Conservation (phyloP, 35 echinoderm and acorn worm genomes). For the Apostichopus japonicus region DNA sequence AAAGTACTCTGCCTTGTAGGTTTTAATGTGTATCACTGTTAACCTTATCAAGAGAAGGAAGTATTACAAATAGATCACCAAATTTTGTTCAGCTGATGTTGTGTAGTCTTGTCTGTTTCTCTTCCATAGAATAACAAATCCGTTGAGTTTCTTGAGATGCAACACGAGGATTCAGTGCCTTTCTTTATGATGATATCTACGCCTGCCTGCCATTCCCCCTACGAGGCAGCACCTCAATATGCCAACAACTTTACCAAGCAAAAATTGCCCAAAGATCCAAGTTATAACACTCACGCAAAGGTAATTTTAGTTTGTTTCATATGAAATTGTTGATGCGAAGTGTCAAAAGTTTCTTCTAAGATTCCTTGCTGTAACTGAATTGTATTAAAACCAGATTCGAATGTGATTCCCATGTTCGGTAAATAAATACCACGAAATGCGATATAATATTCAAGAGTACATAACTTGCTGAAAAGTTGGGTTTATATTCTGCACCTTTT, state of each 20-base stretch:
- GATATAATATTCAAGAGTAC: too few relatives aligned
- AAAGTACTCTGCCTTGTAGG: too few relatives aligned
- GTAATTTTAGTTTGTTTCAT: constrained; percentile 43
- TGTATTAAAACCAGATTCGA: too few relatives aligned
- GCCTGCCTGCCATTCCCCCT: constrained; percentile 92
- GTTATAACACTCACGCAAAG: constrained; percentile 76
- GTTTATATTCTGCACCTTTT: constrained; percentile 56
- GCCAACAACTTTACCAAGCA: constrained; percentile 78
- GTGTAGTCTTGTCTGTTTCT: not conserved
- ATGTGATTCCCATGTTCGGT: too few relatives aligned
- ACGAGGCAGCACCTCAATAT: constrained; percentile 98
- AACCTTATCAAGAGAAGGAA: too few relatives aligned
- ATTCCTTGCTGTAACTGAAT: too few relatives aligned
- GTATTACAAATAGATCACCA: not conserved
- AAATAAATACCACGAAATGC: too few relatives aligned
- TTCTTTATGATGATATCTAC: constrained; percentile 99
- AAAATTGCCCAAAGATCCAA: constrained; percentile 75
- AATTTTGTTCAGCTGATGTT: not conserved
- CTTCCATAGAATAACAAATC: constrained; percentile 83
- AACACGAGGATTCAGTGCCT: constrained; percentile 46
- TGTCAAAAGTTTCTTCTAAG: too few relatives aligned
- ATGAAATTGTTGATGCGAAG: too few relatives aligned
- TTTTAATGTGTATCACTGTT: too few relatives aligned
- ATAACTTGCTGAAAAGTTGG: too few relatives aligned
- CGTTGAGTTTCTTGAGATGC: constrained; percentile 73